Evolutionary conservation across 2,797 vertebrate genomes (phyloP), one percentile per base, ranked within the genome.

Genomic region (Ispidina lecontei): DNA sequence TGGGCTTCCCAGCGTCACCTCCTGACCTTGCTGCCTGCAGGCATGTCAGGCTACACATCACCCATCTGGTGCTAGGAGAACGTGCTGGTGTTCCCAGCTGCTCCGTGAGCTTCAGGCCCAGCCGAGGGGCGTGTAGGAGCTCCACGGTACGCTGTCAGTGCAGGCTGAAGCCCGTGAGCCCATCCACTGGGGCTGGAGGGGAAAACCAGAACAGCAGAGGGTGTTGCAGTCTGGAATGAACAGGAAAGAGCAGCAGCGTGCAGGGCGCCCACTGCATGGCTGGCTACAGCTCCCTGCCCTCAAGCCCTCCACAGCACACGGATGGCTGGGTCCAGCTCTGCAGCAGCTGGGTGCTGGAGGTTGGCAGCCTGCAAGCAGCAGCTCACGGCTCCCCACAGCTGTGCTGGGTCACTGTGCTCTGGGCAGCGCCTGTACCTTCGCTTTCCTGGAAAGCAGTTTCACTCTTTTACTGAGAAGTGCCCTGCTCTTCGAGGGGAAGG

Each of bases 371-470:
- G 46, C n/a, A n/a, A 47, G 54, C 69, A 21, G 62, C 14, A 0
- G 51, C 7, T 1, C 49, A 12, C 2, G 2, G 59, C 69, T 82
- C 64, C 22, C 33, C 6, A 2, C 74, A 67, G 81, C 72, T 0
- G 12, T 7, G 3, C 84, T 31, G 31, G 82, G 85, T 70, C 87
- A 77, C 87, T 46, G 28, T 4, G 26, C 64, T 71, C 64, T 4
- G 81, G 77, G 90, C 62, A 91, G 91, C 62, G 51, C 16, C 46
- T 65, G 79, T 67, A 84, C 67, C 91, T 84, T 73, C 2, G 3
- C 71, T 96, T 96, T 97, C 95, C 94, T 95, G 96, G 95, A 97
- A 97, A 95, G 95, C 89, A 88, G 35, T 46, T 91, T 89, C 83
- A 79, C 63, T 77, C 75, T 9, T 0, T 77, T 95, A 95, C 92